These are phyloP conservation scores for Margaritifera margaritifera DNA, from an alignment of 2,888 invertebrate genomes.

Conservation along the genomic window DNA sequence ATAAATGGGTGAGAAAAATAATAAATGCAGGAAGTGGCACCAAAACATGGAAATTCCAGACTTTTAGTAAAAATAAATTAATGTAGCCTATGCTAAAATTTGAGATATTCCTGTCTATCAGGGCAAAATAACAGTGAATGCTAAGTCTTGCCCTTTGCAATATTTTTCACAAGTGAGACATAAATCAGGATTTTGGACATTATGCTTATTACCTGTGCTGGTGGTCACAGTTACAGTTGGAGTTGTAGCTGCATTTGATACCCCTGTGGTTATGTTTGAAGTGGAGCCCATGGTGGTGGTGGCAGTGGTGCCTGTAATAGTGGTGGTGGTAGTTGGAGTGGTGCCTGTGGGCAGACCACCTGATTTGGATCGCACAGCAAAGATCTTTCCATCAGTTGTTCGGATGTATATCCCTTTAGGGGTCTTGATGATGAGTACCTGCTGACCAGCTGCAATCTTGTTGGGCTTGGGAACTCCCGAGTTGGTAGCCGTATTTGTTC, in stretches of 20 bases:
- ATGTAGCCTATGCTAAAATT: too few species aligned
- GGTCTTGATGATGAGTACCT: constrained; percentile 94
- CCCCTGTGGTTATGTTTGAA: constrained; percentile 5
- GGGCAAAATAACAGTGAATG: too few species aligned
- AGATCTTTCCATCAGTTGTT: constrained; percentile 93
- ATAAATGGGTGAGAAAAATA: too few species aligned
- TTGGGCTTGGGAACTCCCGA: constrained; percentile 74
- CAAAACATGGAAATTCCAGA: too few species aligned
- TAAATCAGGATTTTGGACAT: too few species aligned
- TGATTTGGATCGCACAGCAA: constrained; percentile 80
- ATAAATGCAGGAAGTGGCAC: too few species aligned
- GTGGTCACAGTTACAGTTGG: background rate
- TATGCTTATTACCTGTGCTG: too few species aligned
- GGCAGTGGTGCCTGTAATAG: background rate
- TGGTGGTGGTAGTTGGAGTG: background rate
- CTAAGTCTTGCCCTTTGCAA: too few species aligned
- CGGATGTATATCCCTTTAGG: constrained; percentile 97
- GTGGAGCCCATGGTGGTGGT: background rate
- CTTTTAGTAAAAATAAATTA: too few species aligned
- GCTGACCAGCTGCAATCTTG: constrained; percentile 92
- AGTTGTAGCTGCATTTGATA: background rate
- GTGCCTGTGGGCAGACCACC: background rate
- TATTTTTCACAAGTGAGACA: too few species aligned
- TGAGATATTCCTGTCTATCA: too few species aligned
- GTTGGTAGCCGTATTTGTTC: constrained; percentile 91